phyloP scores from a whole-genome alignment of 2,797 vertebrate species.

The Phoebastria nigripes region DNA sequence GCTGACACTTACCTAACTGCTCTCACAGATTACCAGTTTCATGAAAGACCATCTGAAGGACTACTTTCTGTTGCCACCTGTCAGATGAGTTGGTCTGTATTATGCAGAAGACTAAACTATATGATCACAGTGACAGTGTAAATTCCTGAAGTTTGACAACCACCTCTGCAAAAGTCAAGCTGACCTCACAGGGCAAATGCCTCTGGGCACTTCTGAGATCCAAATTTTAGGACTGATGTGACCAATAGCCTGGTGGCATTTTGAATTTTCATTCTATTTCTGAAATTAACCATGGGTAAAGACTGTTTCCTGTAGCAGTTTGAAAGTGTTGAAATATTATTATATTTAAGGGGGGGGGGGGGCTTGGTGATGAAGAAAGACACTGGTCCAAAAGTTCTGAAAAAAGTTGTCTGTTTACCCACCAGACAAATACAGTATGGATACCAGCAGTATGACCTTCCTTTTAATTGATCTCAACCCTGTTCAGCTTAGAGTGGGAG shows the following conservation, averaged over 20 bases:
- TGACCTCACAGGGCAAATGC: not conserved
- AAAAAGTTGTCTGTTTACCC: not conserved
- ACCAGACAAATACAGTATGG: not conserved
- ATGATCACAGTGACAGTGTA: not conserved
- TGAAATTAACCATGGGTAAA: not conserved
- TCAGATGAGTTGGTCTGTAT: not conserved
- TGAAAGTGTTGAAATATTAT: not conserved
- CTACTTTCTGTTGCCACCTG: not conserved
- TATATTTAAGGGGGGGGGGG: rapidly evolving
- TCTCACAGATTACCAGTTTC: not conserved
- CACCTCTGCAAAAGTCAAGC: not conserved
- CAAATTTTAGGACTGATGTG: not conserved
- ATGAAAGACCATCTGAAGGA: not conserved
- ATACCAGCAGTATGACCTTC: not conserved
- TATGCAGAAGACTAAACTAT: not conserved
- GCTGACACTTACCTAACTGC: not conserved
- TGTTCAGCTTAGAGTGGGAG: not conserved
- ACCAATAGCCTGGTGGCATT: not conserved
- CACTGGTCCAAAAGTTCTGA: not conserved
- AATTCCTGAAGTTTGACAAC: not conserved
- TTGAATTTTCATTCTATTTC: not conserved
- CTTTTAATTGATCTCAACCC: not conserved
- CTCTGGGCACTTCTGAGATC: not conserved
- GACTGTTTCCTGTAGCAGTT: not conserved
- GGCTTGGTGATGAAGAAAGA: not conserved